phyloP scores from a whole-genome alignment of 1,140 invertebrate genomes.

The Drosophila repleta region DNA sequence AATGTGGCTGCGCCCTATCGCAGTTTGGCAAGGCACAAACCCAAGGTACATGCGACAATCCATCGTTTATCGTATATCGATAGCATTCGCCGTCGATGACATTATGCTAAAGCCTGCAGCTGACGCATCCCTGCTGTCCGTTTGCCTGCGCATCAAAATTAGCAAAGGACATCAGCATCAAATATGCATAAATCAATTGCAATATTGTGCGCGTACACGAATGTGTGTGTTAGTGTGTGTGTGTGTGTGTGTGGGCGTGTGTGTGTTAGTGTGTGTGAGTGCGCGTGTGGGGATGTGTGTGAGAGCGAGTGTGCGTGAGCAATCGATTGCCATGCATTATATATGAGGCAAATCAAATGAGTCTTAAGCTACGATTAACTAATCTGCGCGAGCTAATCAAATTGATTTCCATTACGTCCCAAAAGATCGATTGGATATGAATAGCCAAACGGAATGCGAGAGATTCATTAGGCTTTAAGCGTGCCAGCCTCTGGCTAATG shows the following conservation, averaged over 20 bases:
- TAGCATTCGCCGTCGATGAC: too few species aligned
- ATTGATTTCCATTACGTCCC: not conserved
- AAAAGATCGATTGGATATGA: not conserved
- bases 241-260: not conserved
- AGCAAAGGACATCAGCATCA: constrained; percentile 36
- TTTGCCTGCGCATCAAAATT: not conserved
- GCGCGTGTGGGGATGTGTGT: not conserved
- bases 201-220: not conserved
- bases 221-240: not conserved
- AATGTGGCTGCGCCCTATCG: constrained; percentile 79
- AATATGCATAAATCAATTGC: constrained; percentile 64
- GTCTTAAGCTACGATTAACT: constrained; percentile 32
- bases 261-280: not conserved
- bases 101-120: too few species aligned
- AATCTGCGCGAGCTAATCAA: constrained; percentile 23
- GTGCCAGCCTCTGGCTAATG: too few species aligned
- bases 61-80: constrained; percentile 21
- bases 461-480: too few species aligned
- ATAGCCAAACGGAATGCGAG: too few species aligned
- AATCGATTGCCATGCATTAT: constrained; percentile 42
- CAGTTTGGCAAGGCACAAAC: constrained; percentile 79
- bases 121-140: not conserved
- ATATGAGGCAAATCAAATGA: constrained; percentile 36
- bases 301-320: not conserved
- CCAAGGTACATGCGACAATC: constrained; percentile 57